A percentile compares a stretch with the other conserved stretches of the same genome.
phyloP scores from a whole-genome alignment of 2,797 vertebrate species.

The Ceryle rudis region DNA sequence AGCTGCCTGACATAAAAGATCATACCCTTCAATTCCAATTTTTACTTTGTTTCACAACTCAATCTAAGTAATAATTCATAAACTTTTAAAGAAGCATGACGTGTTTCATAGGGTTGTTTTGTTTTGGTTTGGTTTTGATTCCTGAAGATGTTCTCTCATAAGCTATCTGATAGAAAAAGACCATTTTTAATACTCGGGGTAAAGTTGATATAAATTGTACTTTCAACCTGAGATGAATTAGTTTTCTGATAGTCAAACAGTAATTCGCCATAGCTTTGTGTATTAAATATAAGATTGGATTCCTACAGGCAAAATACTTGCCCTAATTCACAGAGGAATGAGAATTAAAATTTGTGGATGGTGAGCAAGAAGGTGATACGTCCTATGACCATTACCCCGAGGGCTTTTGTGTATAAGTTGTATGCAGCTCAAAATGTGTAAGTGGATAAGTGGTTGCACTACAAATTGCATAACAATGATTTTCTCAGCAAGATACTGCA shows the following conservation, averaged over 20 bases:
- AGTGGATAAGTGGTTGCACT: not conserved
- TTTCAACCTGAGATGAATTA: not conserved
- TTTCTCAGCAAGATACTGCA: not conserved
- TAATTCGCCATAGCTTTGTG: not conserved
- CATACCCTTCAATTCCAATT: not conserved
- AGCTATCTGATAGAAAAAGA: not conserved
- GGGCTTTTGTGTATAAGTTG: not conserved
- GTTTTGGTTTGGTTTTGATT: not conserved
- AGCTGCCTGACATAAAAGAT: not conserved
- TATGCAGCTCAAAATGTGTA: not conserved
- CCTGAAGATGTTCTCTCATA: not conserved
- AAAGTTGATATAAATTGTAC: not conserved
- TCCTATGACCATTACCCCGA: not conserved
- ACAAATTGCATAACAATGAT: not conserved
- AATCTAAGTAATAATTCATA: not conserved
- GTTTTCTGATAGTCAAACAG: not conserved
- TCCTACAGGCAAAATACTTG: not conserved
- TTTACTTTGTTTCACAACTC: not conserved
- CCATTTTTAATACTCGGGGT: not conserved
- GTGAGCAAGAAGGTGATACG: not conserved
- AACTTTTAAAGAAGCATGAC: not conserved
- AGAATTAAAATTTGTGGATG: not conserved
- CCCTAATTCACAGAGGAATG: not conserved
- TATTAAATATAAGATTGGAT: not conserved
- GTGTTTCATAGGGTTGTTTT: not conserved